Evolutionary conservation across 2,888 invertebrate genomes (phyloP).

Genomic region (Caenorhabditis afra): DNA sequence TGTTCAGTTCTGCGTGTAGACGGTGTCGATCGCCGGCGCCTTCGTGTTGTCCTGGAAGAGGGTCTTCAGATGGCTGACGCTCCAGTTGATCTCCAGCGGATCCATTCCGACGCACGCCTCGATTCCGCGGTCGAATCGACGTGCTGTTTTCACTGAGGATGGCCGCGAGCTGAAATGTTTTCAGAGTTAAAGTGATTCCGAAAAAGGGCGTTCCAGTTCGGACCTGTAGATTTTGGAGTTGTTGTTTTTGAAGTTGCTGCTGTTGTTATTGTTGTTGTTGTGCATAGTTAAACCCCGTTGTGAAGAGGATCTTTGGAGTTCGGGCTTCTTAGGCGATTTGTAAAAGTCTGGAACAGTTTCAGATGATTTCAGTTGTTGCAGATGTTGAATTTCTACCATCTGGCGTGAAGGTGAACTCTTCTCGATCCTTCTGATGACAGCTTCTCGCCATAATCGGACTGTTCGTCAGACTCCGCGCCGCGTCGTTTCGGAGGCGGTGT

Average conservation of each 20-base stretch:
- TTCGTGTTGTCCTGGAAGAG: constrained; percentile 75
- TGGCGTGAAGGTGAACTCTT: constrained; percentile 21
- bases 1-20: constrained; percentile 53
- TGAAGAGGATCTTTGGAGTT: constrained; percentile 62
- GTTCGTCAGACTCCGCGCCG: constrained; percentile 43
- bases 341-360: constrained; percentile 25
- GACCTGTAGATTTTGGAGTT: constrained; percentile 37
- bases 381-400: not conserved
- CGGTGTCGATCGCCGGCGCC: constrained; percentile 75
- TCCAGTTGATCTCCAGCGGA: constrained; percentile 78
- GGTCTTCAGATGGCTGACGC: constrained; percentile 74
- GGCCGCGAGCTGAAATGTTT: constrained; percentile 36
- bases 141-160: constrained; percentile 49
- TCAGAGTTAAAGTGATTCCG: no score
- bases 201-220: no score
- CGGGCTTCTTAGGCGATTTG: constrained; percentile 29
- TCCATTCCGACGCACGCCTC: constrained; percentile 71
- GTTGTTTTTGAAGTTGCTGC: no score
- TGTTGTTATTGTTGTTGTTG: constrained; percentile 21
- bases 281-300: constrained; percentile 39
- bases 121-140: constrained; percentile 38
- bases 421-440: constrained; percentile 19
- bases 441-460: constrained; percentile 57
- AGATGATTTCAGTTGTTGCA: not conserved
- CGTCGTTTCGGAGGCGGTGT: constrained; percentile 14